Percentiles rank a stretch among this genome's conserved stretches.
Evolutionary conservation across 2,888 invertebrate species (phyloP).

Genomic region (Drosophila borborema): DNA sequence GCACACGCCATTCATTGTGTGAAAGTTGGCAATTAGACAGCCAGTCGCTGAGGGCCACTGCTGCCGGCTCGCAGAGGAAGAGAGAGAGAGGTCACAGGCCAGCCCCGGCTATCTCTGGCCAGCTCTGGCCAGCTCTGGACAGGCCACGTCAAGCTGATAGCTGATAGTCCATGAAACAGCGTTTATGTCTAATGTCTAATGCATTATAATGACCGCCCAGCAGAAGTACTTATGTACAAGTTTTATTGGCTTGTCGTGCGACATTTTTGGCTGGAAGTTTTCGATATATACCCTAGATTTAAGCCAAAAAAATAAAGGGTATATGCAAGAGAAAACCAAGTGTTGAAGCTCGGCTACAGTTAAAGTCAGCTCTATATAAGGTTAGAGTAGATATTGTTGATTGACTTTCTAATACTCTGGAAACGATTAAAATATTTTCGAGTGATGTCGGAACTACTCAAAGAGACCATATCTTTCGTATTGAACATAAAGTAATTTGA

Average conservation of each 20-base stretch:
- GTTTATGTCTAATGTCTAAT: constrained; percentile 62
- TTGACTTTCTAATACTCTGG: neutral
- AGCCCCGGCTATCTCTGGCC: neutral
- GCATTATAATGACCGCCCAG: constrained; percentile 60
- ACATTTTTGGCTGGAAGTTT: constrained; percentile 1
- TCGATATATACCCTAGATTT: neutral
- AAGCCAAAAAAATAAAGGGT: neutral
- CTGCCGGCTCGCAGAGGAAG: neutral
- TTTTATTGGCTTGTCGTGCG: constrained; percentile 56
- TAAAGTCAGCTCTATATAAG: neutral
- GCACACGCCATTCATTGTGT: constrained; percentile 50
- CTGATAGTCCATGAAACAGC: constrained; percentile 62
- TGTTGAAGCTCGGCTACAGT: neutral
- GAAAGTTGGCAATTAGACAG: constrained; percentile 69
- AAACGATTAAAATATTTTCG: neutral
- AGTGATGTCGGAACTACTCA: too few relatives aligned
- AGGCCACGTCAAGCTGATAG: neutral
- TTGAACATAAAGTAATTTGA: too few relatives aligned
- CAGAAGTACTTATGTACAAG: constrained; percentile 50
- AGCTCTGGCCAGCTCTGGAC: neutral
- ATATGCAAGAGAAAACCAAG: neutral
- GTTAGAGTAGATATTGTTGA: neutral
- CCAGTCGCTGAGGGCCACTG: neutral
- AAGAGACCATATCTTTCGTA: too few relatives aligned
- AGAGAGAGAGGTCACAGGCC: neutral